These are phyloP conservation scores for Pipistrellus nathusii DNA, from an alignment of 2,797 vertebrate species.

Conservation along the genomic window DNA sequence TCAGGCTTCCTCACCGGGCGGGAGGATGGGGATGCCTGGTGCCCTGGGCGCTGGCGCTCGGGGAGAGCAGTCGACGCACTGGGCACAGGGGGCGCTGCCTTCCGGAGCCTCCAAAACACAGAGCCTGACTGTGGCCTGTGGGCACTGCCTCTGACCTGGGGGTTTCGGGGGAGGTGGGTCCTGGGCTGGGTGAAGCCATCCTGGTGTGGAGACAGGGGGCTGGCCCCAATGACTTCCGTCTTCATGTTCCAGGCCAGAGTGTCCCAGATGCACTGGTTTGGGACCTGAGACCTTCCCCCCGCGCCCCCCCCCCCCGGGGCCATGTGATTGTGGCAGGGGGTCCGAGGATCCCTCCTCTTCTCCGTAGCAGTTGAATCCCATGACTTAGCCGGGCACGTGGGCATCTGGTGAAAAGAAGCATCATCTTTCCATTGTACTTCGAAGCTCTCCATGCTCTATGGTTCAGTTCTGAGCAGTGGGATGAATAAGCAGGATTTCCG, in stretches of 20 bases:
- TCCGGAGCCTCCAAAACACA: accelerated
- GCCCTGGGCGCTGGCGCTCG: accelerated
- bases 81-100: neutral
- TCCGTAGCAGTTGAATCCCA: neutral
- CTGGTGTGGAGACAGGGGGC: accelerated
- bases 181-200: neutral
- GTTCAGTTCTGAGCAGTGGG: neutral
- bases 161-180: neutral
- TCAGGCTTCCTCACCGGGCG: conserved; percentile 84
- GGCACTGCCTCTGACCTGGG: neutral
- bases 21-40: neutral
- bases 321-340: neutral
- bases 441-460: neutral
- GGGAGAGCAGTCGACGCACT: accelerated
- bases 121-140: neutral
- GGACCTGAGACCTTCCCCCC: neutral
- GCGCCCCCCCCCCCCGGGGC: neutral
- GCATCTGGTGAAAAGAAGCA: neutral
- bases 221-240: neutral
- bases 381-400: neutral
- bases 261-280: neutral
- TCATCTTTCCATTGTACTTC: neutral
- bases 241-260: neutral
- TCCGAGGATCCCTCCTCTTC: neutral
- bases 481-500: neutral